Conservation (phyloP, 2,888 invertebrate species). For the Oxycera nigricornis region DNA sequence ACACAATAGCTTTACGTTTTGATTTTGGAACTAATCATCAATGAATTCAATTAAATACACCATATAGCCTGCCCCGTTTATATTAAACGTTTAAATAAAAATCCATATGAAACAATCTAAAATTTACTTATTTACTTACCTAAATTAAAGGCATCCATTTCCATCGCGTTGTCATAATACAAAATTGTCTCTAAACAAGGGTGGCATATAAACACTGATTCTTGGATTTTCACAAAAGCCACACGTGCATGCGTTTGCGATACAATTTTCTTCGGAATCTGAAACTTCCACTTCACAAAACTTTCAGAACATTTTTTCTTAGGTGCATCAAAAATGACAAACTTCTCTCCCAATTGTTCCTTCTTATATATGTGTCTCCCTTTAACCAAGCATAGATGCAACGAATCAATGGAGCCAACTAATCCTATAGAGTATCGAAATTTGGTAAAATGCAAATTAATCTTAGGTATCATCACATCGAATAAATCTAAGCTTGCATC, state of each 20-base stretch:
- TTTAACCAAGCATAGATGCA: neutral
- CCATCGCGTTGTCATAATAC: neutral
- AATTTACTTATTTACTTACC: too few relatives aligned
- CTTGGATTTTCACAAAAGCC: neutral
- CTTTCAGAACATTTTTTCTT: neutral
- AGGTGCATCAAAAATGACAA: slow-evolving; percentile 35
- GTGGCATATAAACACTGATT: neutral
- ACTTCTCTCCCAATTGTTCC: neutral
- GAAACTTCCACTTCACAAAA: slow-evolving; percentile 25
- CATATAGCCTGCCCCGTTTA: too few relatives aligned
- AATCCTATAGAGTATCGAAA: neutral
- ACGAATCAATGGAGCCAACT: neutral
- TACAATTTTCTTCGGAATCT: slow-evolving; percentile 11
- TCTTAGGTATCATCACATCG: neutral
- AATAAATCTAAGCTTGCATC: neutral
- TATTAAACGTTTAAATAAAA: too few relatives aligned
- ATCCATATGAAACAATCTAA: too few relatives aligned
- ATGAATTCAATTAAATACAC: too few relatives aligned
- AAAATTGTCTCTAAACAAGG: neutral
- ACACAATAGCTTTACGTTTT: too few relatives aligned
- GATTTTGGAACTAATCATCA: too few relatives aligned
- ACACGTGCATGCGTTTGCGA: neutral
- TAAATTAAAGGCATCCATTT: slow-evolving; percentile 14
- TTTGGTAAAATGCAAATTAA: neutral
- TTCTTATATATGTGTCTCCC: too few relatives aligned